These are phyloP conservation scores for Morone saxatilis DNA, from an alignment of 2,113 vertebrate species.

Conservation along the genomic window DNA sequence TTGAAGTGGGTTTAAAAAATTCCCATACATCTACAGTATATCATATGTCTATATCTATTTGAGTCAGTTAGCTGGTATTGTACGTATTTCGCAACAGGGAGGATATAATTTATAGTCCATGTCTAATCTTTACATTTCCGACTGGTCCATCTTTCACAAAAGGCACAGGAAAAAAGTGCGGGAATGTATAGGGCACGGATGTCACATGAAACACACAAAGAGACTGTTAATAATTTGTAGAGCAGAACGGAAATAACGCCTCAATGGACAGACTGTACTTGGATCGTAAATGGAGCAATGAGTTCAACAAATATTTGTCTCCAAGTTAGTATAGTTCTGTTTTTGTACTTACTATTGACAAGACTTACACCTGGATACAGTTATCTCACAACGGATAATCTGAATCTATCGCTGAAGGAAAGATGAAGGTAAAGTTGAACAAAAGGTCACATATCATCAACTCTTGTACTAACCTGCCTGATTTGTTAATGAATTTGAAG, in stretches of 20 bases:
- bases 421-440: conserved; percentile 17
- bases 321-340: not conserved
- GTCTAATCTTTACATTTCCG: conserved; percentile 45
- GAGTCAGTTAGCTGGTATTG: no score
- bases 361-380: not conserved
- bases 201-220: conserved; percentile 41
- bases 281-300: not conserved
- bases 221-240: conserved; percentile 60
- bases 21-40: not conserved
- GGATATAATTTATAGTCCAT: conserved; percentile 16
- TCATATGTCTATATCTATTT: not conserved
- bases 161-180: conserved; percentile 1
- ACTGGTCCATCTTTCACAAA: conserved; percentile 21
- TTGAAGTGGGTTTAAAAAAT: not conserved
- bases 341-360: not conserved
- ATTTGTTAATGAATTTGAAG: not conserved
- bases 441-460: not conserved
- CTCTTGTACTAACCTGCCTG: not conserved
- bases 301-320: conserved; percentile 55
- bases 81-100: no score
- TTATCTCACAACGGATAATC: not conserved
- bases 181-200: conserved; percentile 28
- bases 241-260: conserved; percentile 23
- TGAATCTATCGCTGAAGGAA: no score
- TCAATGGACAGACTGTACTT: conserved; percentile 1